Conservation (phyloP, 2,797 vertebrate genomes). For the Carcharodon carcharias region DNA sequence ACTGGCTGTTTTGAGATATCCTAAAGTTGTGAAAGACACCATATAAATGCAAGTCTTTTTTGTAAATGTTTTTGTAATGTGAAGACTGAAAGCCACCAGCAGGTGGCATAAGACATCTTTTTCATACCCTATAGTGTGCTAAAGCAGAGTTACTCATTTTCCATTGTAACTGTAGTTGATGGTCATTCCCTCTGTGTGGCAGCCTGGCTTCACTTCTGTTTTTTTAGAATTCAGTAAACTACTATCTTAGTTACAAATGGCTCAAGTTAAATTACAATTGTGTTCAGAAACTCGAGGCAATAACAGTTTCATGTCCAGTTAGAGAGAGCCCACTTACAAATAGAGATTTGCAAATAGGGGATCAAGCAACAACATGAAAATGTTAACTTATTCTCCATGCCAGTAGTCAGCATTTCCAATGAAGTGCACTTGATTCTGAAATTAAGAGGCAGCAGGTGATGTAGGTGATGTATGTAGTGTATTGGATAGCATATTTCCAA, state of each 20-base stretch:
- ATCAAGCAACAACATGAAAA: neutral
- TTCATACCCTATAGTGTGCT: neutral
- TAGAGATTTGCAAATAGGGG: neutral
- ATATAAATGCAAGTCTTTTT: neutral
- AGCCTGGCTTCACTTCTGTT: neutral
- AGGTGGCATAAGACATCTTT: constrained; percentile 3
- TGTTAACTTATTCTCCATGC: neutral
- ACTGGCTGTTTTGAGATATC: neutral
- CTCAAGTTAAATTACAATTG: neutral
- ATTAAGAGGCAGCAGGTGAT: neutral
- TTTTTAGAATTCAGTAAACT: neutral
- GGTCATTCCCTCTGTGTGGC: neutral
- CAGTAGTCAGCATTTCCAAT: neutral
- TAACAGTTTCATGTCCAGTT: neutral
- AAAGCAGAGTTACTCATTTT: neutral
- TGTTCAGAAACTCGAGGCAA: neutral
- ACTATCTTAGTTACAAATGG: neutral
- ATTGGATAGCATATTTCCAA: neutral
- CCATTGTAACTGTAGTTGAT: neutral
- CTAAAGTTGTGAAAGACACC: neutral
- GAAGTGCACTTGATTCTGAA: neutral
- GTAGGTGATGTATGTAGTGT: too few relatives aligned
- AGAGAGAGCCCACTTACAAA: neutral
- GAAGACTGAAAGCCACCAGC: neutral
- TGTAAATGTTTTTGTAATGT: neutral